Conservation (phyloP, 2,888 invertebrate species). For the Tinea pellionella region DNA sequence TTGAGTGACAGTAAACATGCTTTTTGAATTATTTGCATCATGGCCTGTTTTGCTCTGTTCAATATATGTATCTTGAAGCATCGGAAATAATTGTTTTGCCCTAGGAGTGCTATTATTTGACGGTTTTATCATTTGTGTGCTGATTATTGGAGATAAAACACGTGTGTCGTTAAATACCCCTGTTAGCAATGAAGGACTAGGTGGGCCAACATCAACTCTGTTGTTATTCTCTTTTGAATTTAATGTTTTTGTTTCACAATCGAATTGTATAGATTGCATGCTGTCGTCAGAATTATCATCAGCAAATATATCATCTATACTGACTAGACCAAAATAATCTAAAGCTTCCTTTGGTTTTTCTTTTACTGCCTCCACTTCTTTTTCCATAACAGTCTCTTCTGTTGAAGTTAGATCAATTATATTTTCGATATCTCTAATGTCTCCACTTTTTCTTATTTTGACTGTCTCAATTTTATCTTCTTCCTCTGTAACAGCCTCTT, state of each 20-base stretch:
- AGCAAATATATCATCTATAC: slow-evolving; percentile 14
- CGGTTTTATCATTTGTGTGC: neutral
- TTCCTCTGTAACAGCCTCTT: slow-evolving; percentile 22
- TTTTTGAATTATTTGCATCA: slow-evolving; percentile 29
- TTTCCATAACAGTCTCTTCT: slow-evolving; percentile 23
- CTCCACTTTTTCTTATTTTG: too few relatives aligned
- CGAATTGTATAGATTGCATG: neutral
- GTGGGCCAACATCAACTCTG: slow-evolving; percentile 18
- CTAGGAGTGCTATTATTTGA: neutral
- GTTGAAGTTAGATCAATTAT: slow-evolving; percentile 46
- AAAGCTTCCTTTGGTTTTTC: slow-evolving; percentile 18
- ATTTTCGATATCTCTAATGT: slow-evolving; percentile 48
- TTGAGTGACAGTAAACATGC: slow-evolving; percentile 58
- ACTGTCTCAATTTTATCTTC: too few relatives aligned
- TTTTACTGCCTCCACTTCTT: slow-evolving; percentile 13
- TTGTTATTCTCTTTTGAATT: neutral
- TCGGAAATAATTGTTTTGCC: neutral
- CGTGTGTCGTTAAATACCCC: slow-evolving; percentile 24
- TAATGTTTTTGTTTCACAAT: neutral
- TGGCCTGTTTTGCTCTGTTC: slow-evolving; percentile 21
- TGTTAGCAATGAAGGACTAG: slow-evolving; percentile 52
- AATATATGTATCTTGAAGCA: neutral
- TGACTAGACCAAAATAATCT: slow-evolving; percentile 15
- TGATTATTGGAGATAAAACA: neutral
- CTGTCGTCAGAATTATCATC: slow-evolving; percentile 15